Evolutionary conservation across 1,140 invertebrate species (phyloP).

Genomic region (Muscidifurax raptorellus): DNA sequence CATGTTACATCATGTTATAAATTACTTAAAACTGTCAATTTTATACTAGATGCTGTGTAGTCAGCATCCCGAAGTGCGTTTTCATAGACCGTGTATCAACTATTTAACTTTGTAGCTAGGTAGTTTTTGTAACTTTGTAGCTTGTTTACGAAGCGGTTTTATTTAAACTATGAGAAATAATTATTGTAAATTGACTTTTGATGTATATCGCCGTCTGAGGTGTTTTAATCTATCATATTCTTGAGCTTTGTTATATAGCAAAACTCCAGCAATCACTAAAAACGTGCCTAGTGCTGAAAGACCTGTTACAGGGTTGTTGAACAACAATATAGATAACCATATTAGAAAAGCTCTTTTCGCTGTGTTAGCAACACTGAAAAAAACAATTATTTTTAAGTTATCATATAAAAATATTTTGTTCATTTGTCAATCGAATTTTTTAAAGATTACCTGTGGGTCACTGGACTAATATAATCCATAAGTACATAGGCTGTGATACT

Average conservation of each 20-base stretch:
- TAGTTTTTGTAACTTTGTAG: background rate
- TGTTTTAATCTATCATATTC: conserved; percentile 75
- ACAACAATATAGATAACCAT: conserved; percentile 88
- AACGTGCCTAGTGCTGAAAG: conserved; percentile 86
- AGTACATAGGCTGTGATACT: conserved; percentile 91
- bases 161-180: conserved; percentile 8
- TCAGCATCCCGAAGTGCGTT: background rate
- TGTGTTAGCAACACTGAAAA: conserved; percentile 89
- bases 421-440: background rate
- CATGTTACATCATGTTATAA: background rate
- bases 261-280: conserved; percentile 85
- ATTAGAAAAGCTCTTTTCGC: conserved; percentile 89
- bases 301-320: conserved; percentile 87
- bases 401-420: background rate
- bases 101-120: background rate
- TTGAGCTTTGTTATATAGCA: conserved; percentile 86
- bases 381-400: conserved; percentile 24
- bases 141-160: background rate
- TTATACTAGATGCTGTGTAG: background rate
- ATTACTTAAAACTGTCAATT: conserved; percentile 13
- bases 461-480: conserved; percentile 91
- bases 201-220: conserved; percentile 63
- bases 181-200: conserved; percentile 72
- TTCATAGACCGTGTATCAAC: background rate
- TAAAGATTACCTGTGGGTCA: conserved; percentile 85